Evolutionary conservation across 2,888 invertebrate species (phyloP), one percentile per base, ranked within the genome.

Genomic region (Cartodere bifasciata): DNA sequence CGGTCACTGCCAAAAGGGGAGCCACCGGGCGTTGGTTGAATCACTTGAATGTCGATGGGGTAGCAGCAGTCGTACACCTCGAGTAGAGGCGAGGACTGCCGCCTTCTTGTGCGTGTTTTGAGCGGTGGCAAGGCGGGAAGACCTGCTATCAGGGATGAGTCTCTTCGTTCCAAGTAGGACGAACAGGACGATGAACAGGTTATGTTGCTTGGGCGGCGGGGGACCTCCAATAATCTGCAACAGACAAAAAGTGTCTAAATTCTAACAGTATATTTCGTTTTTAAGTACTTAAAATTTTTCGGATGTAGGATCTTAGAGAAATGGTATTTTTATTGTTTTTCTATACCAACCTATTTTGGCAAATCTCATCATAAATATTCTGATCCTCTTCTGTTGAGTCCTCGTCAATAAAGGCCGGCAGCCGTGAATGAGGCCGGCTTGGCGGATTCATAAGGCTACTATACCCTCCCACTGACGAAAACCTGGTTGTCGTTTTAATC

Each of bases 141-240:
- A 36, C 83, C 79, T 58, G 81, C 68, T 33, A 77, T 78, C 39
- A 83, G 75, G 22, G 83, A 79, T 12, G 84, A 84, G 41, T 80
- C 82, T 29, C 85, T 72, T 29, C 84, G 70, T 56, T 85, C 85
- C 52, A 85, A 64, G 52, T 84, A 85, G 34, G 83, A 83, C 54
- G 83, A 83, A 35, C 80, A 84, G 20, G 83, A 82, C 52, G 84
- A 84, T 45, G 84, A 85, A 58, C 83, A 84, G 16, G 85, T 85
- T 48, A 82, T 79, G 41, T 82, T 84, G 53, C 84, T 84, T 45
- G 79, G 69, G 26, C 85, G 70, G 23, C 84, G 59, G 6, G 68
- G 59, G 16, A 56, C 55, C 35, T 55, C 49, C 27, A 58, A 40
- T 35, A 55, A 52, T 23, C 57, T 58, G 39, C 6, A 48, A 49